Evolutionary conservation across 2,113 vertebrate genomes (phyloP), one percentile per base, ranked within the genome.

Genomic region (Ceuthmochares aereus): DNA sequence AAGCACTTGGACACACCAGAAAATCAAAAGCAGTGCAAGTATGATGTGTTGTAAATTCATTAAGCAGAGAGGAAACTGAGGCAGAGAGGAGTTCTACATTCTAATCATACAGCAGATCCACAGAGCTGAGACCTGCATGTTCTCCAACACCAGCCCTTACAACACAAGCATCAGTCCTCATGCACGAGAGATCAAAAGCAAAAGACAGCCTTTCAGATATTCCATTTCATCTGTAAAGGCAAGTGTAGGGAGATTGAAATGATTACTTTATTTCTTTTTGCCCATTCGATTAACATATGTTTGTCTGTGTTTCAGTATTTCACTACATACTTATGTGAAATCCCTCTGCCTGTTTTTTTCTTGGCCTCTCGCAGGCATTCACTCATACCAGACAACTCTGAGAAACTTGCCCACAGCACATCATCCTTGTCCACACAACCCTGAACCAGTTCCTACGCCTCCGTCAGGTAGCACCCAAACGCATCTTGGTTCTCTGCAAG

Each of bases 231-330:
- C 85, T 80, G 55, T 29, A 88, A 93, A 93, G 51, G 47, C 90
- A 95, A 81, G 68, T 4, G 0, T 36, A 92, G 56, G 73, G 94
- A 93, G 88, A 93, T 26, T 92, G 90, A 95, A 91, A 64, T 92
- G 51, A 87, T 96, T 95, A 49, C 43, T n/a, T 67, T 85, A 78
- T 88, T 75, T 89, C 49, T 79, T 62, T 80, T 72, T 84, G 34
- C 75, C 68, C 68, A 54, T 94, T 95, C 3, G 9, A 96, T 96
- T 95, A 95, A 96, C 87, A 86, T 88, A 83, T 91, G 88, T 88
- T 77, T 92, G 75, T 92, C 84, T 94, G 82, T 87, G 66, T 88
- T 94, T 90, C 72, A 72, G 59, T 45, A 81, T 88, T 91, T 90
- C 47, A 92, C 76, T 68, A 75, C 47, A 54, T 72, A 95, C 78